Base-by-base conservation (phyloP, 2,888 invertebrate genomes). In the Drosophila kokeensis region DNA sequence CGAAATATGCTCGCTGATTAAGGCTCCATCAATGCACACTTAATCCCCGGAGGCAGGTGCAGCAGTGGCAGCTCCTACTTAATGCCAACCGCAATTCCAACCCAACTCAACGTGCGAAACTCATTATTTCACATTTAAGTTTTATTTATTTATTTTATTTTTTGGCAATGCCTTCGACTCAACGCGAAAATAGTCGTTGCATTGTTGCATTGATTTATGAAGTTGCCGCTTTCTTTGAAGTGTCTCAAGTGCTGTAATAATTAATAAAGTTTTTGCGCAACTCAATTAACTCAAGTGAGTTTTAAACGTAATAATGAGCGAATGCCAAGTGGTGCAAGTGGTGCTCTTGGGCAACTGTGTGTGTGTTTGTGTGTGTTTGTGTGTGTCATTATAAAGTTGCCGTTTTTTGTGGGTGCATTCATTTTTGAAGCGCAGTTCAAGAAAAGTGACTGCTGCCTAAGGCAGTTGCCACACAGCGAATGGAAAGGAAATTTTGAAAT, bases 101-200 rank as follows among this genome's bases (percentile, higher is more conserved):
- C 52, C 29, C 68, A 49, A 30, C 55, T 38, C 13, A 55, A 65
- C 60, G 75, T 75, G 81, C 69, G 69, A 86, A 84, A 60, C 70
- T 79, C 79, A 83, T 81, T 89, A 89, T 88, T 83, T 75, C 73
- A 73, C 73, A 83, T 76, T 83, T 76, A 87, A n/a, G 7, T n/a
- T 55, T 55, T 18, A 18, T 2, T 5, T 18, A 15, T 36, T 36
- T 36, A n/a, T 24, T 18, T 15, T 1, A 7, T 10, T 13, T 29
- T 6, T 24, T 18, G 2, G 69, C n/a, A 40, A 29, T 24, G 58
- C 49, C 40, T 73, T 58, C 45, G 45, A 55, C 11, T 60, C 38
- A 58, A 50, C 49, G 66, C 40, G n/a, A 30, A 68, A 63, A 60
- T 49, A 50, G n/a, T 49, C 34, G 27, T 42, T 38, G 36, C 15